Evolutionary conservation across 1,140 invertebrate genomes (phyloP).

Genomic region (Drosophila sucinea): DNA sequence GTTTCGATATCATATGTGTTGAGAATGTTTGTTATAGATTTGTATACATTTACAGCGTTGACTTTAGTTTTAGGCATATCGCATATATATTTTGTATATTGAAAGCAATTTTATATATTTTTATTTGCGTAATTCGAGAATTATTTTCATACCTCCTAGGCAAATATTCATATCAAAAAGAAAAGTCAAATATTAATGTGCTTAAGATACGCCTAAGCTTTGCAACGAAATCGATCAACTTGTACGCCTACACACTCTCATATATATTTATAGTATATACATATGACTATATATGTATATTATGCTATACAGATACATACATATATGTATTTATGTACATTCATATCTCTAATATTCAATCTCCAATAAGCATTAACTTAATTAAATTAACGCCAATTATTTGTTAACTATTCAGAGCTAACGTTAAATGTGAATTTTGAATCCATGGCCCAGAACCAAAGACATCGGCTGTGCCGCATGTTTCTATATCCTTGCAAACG

Average conservation of each 20-base stretch:
- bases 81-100: slow-evolving; percentile 61
- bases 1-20: slow-evolving; percentile 45
- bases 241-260: not conserved
- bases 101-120: slow-evolving; percentile 37
- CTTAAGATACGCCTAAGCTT: slow-evolving; percentile 51
- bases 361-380: slow-evolving; percentile 54
- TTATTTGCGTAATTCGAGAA: slow-evolving; percentile 56
- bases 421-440: not conserved
- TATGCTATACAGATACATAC: slow-evolving; percentile 20
- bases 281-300: not conserved
- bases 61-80: slow-evolving; percentile 77
- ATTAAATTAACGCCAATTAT: slow-evolving; percentile 46
- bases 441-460: not conserved
- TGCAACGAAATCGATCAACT: slow-evolving; percentile 33
- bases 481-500: not conserved
- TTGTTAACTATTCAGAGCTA: slow-evolving; percentile 9
- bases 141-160: slow-evolving; percentile 21
- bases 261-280: not conserved
- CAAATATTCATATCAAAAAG: slow-evolving; percentile 61
- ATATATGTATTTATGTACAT: slow-evolving; percentile 22
- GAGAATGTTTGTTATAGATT: slow-evolving; percentile 51
- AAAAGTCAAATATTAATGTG: slow-evolving; percentile 27
- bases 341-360: slow-evolving; percentile 68
- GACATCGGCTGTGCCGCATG: slow-evolving; percentile 4
- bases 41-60: slow-evolving; percentile 61